A percentile compares a stretch with the other conserved stretches of the same genome.
Conservation (phyloP, 2,888 invertebrate species). For the Nebria salina region DNA sequence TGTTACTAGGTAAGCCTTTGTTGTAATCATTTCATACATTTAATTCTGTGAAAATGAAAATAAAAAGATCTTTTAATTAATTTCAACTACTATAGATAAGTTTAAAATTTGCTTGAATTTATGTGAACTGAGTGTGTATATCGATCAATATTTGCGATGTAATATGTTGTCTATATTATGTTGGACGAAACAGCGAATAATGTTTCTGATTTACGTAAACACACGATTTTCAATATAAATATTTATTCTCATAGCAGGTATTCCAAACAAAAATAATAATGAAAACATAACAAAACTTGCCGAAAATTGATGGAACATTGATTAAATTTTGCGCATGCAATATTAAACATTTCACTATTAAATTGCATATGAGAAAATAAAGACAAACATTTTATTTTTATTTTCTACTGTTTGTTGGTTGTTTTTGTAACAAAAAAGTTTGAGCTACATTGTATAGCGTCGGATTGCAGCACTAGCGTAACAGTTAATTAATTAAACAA, state of each 20-base stretch:
- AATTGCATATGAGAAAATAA: too few species aligned
- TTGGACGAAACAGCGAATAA: background rate
- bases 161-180: background rate
- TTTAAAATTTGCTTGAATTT: too few species aligned
- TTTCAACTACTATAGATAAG: too few species aligned
- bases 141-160: background rate
- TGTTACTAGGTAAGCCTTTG: slow-evolving; percentile 30
- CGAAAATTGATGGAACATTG: background rate
- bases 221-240: background rate
- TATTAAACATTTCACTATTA: background rate
- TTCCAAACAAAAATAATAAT: background rate
- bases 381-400: too few species aligned
- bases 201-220: background rate
- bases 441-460: background rate
- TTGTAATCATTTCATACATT: slow-evolving; percentile 9
- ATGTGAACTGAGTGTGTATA: background rate
- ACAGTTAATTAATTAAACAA: slow-evolving; percentile 15
- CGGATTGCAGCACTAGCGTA: background rate
- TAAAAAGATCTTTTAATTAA: too few species aligned
- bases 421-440: background rate
- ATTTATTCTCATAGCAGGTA: background rate
- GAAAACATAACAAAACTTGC: background rate
- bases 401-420: too few species aligned
- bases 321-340: background rate
- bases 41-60: background rate